Base-by-base conservation (phyloP, 2,797 vertebrate genomes). In the Thalassophryne amazonica region DNA sequence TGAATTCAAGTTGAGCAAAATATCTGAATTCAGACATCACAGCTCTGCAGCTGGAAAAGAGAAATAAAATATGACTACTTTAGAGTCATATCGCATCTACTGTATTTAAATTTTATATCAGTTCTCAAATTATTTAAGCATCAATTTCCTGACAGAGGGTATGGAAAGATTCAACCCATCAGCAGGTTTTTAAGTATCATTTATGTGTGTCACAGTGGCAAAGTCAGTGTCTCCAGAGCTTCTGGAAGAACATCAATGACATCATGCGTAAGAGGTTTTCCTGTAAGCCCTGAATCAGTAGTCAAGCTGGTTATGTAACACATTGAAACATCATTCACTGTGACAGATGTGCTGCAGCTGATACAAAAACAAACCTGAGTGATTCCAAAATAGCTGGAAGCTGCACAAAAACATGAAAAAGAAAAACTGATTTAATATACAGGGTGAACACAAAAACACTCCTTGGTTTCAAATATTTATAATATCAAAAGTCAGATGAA, bases 251-350 rank as follows among this genome's bases (percentile, higher is more conserved):
- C 38, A 48, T 48, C 3, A 50, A 38, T 15, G 27, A 7, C 35
- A 31, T 43, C 38, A 20, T 59, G 40, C 41, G 46, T 1, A 8
- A 14, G 15, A 45, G 29, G 39, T 27, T 60, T 63, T 58, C 30
- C 53, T 38, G 37, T 29, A 18, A 7, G 21, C 13, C 40, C 14
- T 14, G 63, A 51, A 48, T 8, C 1, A 16, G 32, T 34, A 38
- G 40, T 29, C 24, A 39, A 53, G 36, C 39, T 47, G 39, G 46
- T 84, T 82, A 75, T 11, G 16, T 74, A 82, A 86, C 43, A 43
- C 1, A 22, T 49, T 25, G 15, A 43, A 57, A 59, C 62, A 61
- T 38, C 40, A 25, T 4, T 66, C 30, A 34, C 53, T 47, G 25
- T 40, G 52, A 54, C 48, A 71, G 61, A 33, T 21, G 2, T 11